Conservation (phyloP, 2,797 vertebrate species). For the Hyperoplus immaculatus region DNA sequence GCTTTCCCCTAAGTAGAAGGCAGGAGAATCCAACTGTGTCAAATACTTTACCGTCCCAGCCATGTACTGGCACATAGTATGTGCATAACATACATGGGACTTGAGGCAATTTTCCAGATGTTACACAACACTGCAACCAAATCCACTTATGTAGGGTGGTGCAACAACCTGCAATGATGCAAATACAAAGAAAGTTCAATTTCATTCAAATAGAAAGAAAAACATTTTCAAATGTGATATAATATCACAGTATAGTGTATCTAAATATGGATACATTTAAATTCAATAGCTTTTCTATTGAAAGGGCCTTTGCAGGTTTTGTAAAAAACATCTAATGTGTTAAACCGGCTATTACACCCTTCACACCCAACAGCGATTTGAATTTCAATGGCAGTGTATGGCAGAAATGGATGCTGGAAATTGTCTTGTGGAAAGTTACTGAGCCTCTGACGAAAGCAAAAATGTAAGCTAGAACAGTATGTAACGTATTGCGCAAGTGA, state of each 20-base stretch:
- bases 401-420: too few relatives aligned
- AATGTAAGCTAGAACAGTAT: not conserved
- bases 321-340: not conserved
- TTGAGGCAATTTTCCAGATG: not conserved
- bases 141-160: not conserved
- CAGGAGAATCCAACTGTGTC: not conserved
- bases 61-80: not conserved
- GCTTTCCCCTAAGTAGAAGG: not conserved
- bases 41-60: not conserved
- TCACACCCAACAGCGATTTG: not conserved
- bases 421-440: not conserved
- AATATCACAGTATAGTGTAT: too few relatives aligned
- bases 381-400: not conserved
- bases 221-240: not conserved
- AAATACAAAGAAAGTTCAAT: not conserved
- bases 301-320: not conserved
- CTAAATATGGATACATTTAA: not conserved
- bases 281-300: not conserved
- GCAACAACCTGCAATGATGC: not conserved
- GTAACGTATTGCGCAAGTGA: not conserved
- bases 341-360: not conserved
- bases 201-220: not conserved
- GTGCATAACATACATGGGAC: not conserved
- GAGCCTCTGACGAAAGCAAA: not conserved
- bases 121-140: not conserved